Evolutionary conservation across 2,113 vertebrate species (phyloP).

Genomic region (Onychorhynchus coronatus): DNA sequence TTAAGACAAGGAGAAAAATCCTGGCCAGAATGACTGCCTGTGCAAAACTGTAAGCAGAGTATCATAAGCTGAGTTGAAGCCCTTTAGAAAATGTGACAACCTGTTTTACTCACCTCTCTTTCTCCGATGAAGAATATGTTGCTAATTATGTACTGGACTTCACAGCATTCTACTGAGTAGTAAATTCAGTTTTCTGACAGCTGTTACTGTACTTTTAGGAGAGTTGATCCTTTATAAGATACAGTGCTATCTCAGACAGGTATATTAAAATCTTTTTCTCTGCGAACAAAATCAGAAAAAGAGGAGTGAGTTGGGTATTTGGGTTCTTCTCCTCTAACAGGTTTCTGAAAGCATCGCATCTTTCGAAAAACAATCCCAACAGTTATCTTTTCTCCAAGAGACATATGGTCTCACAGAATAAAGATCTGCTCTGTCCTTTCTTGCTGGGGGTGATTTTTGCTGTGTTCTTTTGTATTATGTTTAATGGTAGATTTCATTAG

Average conservation of each 20-base stretch:
- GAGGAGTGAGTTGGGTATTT: not conserved
- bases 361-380: not conserved
- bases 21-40: not conserved
- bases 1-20: not conserved
- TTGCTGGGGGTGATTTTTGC: not conserved
- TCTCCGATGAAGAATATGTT: slow-evolving; percentile 26
- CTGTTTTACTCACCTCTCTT: slow-evolving; percentile 38
- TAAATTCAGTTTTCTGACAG: slow-evolving; percentile 59
- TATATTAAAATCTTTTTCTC: slow-evolving; percentile 38
- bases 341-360: not conserved
- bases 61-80: slow-evolving; percentile 17
- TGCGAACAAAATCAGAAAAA: not conserved
- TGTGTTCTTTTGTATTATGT: not conserved
- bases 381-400: not conserved
- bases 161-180: slow-evolving; percentile 6
- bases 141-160: slow-evolving; percentile 63
- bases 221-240: slow-evolving; percentile 57
- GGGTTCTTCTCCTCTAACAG: not conserved
- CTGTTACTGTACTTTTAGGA: slow-evolving; percentile 59
- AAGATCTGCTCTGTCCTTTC: not conserved
- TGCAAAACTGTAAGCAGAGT: not conserved
- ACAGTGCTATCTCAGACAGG: slow-evolving; percentile 15
- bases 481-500: not conserved
- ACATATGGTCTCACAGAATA: not conserved
- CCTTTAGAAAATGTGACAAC: slow-evolving; percentile 23